These are phyloP conservation scores for Caenorhabditis sulstoni DNA, from an alignment of 2,888 invertebrate species.

Conservation along the genomic window DNA sequence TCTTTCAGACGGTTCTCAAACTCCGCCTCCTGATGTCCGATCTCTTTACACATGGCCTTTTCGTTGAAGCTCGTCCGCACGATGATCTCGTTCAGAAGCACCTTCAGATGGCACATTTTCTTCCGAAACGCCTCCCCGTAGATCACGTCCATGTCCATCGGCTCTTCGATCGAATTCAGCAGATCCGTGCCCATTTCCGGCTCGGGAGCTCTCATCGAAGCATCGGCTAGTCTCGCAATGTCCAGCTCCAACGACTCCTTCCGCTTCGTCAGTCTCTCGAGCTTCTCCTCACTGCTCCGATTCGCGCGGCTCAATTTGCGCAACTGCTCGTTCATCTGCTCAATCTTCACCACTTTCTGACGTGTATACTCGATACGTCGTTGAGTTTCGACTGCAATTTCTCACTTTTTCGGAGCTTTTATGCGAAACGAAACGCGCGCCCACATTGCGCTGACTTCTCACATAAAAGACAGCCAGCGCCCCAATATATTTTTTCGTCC, in stretches of 20 bases:
- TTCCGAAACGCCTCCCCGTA: slow-evolving; percentile 46
- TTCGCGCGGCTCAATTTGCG: slow-evolving; percentile 39
- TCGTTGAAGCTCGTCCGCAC: slow-evolving; percentile 56
- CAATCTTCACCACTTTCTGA: slow-evolving; percentile 50
- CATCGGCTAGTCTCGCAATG: slow-evolving; percentile 34
- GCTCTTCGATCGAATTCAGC: slow-evolving; percentile 41
- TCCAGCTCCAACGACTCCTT: slow-evolving; percentile 53
- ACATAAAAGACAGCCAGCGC: slow-evolving; percentile 14
- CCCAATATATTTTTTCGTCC: slow-evolving; percentile 25
- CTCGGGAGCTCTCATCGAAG: slow-evolving; percentile 34
- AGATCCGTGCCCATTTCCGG: slow-evolving; percentile 32
- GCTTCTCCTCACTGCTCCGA: slow-evolving; percentile 42
- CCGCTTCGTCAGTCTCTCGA: slow-evolving; percentile 46
- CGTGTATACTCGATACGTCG: slow-evolving; percentile 55
- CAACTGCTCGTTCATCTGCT: slow-evolving; percentile 54
- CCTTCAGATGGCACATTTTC: slow-evolving; percentile 55
- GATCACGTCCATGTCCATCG: slow-evolving; percentile 53
- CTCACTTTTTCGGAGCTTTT: slow-evolving; percentile 45
- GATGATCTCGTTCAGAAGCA: slow-evolving; percentile 57
- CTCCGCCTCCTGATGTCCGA: slow-evolving; percentile 56
- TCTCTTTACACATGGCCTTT: slow-evolving; percentile 59
- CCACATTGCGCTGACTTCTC: slow-evolving; percentile 28
- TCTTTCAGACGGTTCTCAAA: slow-evolving; percentile 50
- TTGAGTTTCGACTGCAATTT: slow-evolving; percentile 57
- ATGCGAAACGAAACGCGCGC: slow-evolving; percentile 13